Conservation (phyloP, 2,888 invertebrate genomes). For the Chaitophorus viminalis region DNA sequence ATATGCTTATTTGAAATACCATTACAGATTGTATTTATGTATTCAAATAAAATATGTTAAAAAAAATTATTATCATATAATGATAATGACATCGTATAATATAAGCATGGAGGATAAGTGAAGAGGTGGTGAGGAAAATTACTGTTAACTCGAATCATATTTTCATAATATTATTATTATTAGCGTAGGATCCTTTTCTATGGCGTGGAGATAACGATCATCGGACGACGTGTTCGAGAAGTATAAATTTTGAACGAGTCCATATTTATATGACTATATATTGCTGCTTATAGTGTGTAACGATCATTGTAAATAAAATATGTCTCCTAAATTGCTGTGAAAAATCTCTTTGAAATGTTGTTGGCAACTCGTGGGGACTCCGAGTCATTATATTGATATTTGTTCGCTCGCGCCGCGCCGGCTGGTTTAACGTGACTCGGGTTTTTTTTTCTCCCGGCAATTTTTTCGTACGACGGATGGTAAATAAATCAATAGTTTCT, state of each 20-base stretch:
- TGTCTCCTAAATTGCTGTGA: conserved; percentile 4
- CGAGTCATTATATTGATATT: conserved; percentile 27
- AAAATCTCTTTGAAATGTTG: not conserved
- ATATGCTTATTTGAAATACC: too few species aligned
- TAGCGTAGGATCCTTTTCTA: too few species aligned
- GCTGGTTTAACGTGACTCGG: not conserved
- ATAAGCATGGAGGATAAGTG: too few species aligned
- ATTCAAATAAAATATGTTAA: too few species aligned
- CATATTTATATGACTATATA: not conserved
- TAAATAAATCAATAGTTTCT: conserved; percentile 19
- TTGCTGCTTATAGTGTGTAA: not conserved
- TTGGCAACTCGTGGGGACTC: not conserved
- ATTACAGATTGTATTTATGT: too few species aligned
- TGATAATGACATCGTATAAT: too few species aligned
- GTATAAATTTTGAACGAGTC: not conserved
- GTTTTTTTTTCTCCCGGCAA: not conserved
- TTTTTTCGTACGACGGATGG: not conserved
- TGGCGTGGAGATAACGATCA: not conserved
- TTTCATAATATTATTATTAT: too few species aligned
- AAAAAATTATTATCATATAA: too few species aligned
- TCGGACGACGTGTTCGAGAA: not conserved
- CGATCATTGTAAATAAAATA: not conserved
- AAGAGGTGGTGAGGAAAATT: too few species aligned
- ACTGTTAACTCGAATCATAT: too few species aligned
- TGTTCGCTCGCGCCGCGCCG: not conserved